phyloP scores from a whole-genome alignment of 2,113 vertebrate species.

The Arizona elegans region DNA sequence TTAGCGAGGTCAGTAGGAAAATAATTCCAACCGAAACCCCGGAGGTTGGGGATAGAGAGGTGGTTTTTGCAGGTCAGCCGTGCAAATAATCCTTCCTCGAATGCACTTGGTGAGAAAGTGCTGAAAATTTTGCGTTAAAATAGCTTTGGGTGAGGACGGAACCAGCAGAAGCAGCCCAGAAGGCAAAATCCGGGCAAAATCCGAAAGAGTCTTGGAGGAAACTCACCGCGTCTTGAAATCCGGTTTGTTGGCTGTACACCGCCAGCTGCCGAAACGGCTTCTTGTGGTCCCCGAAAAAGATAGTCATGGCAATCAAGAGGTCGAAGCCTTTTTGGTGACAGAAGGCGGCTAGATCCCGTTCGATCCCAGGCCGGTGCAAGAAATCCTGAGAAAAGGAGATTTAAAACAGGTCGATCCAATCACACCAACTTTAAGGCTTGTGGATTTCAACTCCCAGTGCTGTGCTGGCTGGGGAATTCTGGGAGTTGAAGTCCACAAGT shows the following conservation, averaged over 20 bases:
- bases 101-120: too few species aligned
- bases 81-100: too few species aligned
- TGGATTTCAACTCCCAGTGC: too few species aligned
- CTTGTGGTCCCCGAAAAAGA: conserved; percentile 72
- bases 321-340: conserved; percentile 72
- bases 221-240: conserved; percentile 71
- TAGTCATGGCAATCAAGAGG: conserved; percentile 81
- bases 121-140: too few species aligned
- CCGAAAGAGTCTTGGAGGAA: too few species aligned
- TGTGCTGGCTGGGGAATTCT: too few species aligned
- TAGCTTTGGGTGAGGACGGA: too few species aligned
- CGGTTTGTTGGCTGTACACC: conserved; percentile 72
- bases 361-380: conserved; percentile 68
- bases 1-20: too few species aligned
- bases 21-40: too few species aligned
- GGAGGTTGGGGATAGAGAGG: too few species aligned
- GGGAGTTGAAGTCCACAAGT: background rate
- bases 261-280: conserved; percentile 83
- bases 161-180: too few species aligned
- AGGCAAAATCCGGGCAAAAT: background rate
- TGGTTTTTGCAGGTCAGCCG: too few species aligned
- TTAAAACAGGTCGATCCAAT: background rate
- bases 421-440: background rate
- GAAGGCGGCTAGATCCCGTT: conserved; percentile 77
- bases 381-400: conserved; percentile 63